These are phyloP conservation scores for Halcyon leucocephala DNA, from an alignment of 2,797 vertebrate genomes.

Conservation along the genomic window DNA sequence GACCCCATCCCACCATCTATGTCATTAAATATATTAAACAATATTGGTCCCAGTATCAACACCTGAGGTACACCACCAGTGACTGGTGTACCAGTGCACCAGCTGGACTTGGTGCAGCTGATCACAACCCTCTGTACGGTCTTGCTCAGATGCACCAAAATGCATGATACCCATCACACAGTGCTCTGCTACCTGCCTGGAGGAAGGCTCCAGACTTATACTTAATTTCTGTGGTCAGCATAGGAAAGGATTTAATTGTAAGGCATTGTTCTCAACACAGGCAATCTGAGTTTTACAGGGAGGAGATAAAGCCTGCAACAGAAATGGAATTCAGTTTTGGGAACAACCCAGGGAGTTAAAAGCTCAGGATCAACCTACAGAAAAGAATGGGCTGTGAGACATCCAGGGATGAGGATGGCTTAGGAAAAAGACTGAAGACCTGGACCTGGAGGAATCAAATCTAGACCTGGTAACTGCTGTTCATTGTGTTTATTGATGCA, in stretches of 20 bases:
- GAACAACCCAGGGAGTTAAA: background rate
- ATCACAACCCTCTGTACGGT: background rate
- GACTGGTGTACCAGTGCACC: too few species aligned
- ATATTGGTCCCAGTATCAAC: background rate
- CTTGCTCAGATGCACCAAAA: background rate
- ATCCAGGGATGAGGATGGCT: background rate
- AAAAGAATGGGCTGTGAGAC: background rate
- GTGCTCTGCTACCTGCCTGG: background rate
- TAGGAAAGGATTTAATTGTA: background rate
- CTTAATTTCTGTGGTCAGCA: background rate
- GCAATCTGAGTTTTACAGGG: background rate
- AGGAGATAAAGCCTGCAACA: background rate
- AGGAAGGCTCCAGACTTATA: background rate
- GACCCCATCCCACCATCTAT: background rate
- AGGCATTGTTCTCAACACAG: background rate
- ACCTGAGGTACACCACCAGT: fast-evolving
- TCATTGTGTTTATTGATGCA: background rate
- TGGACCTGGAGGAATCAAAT: background rate
- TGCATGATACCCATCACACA: background rate
- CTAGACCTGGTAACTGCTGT: background rate
- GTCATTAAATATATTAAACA: background rate
- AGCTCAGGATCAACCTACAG: background rate
- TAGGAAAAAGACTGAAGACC: background rate
- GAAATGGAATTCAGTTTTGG: background rate
- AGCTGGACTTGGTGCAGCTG: background rate